Evolutionary conservation across 2,797 vertebrate species (phyloP).

Genomic region (Scarus forsteni): DNA sequence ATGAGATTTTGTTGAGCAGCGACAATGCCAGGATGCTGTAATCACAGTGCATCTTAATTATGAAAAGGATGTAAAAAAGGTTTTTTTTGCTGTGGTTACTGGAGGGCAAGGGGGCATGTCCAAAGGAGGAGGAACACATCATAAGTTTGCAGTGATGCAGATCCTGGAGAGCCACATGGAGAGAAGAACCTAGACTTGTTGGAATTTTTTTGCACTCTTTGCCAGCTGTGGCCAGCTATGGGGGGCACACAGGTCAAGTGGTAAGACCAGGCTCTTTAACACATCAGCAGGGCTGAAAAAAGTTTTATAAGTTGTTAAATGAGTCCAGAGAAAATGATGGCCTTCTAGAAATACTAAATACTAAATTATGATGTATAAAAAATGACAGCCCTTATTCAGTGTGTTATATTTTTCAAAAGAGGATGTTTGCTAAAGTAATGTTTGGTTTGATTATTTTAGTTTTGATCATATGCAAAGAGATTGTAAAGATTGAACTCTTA

Average conservation of each 20-base stretch:
- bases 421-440: too few species aligned
- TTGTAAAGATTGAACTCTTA: too few species aligned
- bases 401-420: too few species aligned
- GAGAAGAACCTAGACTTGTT: slow-evolving; percentile 5
- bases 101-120: slow-evolving; percentile 39
- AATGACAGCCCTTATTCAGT: too few species aligned
- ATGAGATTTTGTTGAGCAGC: background rate
- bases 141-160: slow-evolving; percentile 57
- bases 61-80: slow-evolving; percentile 9
- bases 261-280: slow-evolving; percentile 57
- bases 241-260: slow-evolving; percentile 78
- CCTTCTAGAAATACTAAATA: too few species aligned
- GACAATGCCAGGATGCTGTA: background rate
- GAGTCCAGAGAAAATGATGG: background rate
- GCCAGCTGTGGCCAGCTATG: slow-evolving; percentile 52
- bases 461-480: too few species aligned
- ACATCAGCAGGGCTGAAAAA: background rate
- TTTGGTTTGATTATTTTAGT: too few species aligned
- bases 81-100: slow-evolving; percentile 35
- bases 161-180: slow-evolving; percentile 21
- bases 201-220: slow-evolving; percentile 27
- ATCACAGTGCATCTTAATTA: background rate
- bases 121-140: slow-evolving; percentile 33
- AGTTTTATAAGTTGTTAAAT: background rate
- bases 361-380: too few species aligned